Base-by-base conservation (phyloP, 2,113 vertebrate species). In the Sander vitreus region DNA sequence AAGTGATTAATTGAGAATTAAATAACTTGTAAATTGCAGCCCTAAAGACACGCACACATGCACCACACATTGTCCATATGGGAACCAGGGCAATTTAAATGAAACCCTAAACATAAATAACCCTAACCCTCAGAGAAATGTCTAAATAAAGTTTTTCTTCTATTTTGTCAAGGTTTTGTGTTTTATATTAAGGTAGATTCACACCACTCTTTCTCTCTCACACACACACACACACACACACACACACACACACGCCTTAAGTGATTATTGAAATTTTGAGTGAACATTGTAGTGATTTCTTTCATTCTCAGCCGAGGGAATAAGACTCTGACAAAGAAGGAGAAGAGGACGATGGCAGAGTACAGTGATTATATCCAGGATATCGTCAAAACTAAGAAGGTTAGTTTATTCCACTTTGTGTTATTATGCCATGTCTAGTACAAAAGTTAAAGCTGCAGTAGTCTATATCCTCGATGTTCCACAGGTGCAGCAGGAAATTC, bases 301-400 rank as follows among this genome's bases (percentile, higher is more conserved):
- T 88, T 76, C 50, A 16, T 79, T 72, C 2, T 19, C 73, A 96
- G 95, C 55, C 93, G 84, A 75, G 19, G 92, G 14, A 89, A 81
- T 59, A 93, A 89, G 68, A 95, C 94, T 55, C 85, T 96, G 75
- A 93, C 87, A 0, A 96, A 95, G 85, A 96, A 94, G 83, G 95
- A 96, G 88, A 96, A 94, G 89, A 93, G 91, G 81, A 82, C 12
- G 9, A 92, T 96, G 85, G 55, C 81, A 2, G 93, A 95, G 57
- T 94, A 88, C 89, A 94, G 59, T 0, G 91, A 94, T 66, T 96
- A 95, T 43, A 91, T 95, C 50, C 92, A 92, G 48, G 94, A 95
- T 62, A 89, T 95, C 5, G 91, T 96, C 87, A 95, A 89, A 93
- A 75, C 79, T 60, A 96, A 93, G 74, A 96, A 96, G 95, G 95